phyloP scores from a whole-genome alignment of 1,140 invertebrate genomes.

The Hyles euphorbiae region DNA sequence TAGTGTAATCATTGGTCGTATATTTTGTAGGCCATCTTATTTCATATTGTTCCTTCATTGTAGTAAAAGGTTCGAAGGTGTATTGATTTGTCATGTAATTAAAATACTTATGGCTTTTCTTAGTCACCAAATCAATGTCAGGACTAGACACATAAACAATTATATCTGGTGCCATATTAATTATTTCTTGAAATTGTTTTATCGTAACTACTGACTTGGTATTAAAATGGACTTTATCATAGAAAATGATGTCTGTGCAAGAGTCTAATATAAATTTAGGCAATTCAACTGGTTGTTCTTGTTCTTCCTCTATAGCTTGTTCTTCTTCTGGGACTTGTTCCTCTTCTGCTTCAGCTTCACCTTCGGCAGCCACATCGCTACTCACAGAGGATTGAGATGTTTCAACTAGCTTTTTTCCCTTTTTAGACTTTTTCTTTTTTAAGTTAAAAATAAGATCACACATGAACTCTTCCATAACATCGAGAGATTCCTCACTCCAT shows the following conservation, averaged over 20 bases:
- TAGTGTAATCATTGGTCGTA: conserved; percentile 34
- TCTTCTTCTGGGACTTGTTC: conserved; percentile 33
- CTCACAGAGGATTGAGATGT: conserved; percentile 31
- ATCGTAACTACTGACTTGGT: conserved; percentile 39
- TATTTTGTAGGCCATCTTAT: conserved; percentile 52
- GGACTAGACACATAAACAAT: conserved; percentile 75
- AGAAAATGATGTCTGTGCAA: conserved; percentile 38
- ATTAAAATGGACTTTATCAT: conserved; percentile 27
- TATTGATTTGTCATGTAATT: conserved; percentile 51
- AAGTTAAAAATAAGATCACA: conserved; percentile 58
- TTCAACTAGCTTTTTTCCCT: conserved; percentile 10
- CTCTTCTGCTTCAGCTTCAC: conserved; percentile 38
- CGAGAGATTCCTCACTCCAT: conserved; percentile 67
- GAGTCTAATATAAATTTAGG: conserved; percentile 55
- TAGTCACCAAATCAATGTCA: conserved; percentile 70
- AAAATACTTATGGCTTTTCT: conserved; percentile 60
- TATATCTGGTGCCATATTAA: conserved; percentile 65
- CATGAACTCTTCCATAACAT: conserved; percentile 59
- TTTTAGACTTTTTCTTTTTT: conserved; percentile 45
- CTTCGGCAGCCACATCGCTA: conserved; percentile 34
- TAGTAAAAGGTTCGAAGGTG: conserved; percentile 35
- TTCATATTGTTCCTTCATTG: conserved; percentile 28
- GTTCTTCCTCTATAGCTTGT: conserved; percentile 41
- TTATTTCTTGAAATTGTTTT: conserved; percentile 45
- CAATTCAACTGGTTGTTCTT: conserved; percentile 33